phyloP scores from a whole-genome alignment of 1,140 invertebrate genomes.

The Ridgeia piscesae region DNA sequence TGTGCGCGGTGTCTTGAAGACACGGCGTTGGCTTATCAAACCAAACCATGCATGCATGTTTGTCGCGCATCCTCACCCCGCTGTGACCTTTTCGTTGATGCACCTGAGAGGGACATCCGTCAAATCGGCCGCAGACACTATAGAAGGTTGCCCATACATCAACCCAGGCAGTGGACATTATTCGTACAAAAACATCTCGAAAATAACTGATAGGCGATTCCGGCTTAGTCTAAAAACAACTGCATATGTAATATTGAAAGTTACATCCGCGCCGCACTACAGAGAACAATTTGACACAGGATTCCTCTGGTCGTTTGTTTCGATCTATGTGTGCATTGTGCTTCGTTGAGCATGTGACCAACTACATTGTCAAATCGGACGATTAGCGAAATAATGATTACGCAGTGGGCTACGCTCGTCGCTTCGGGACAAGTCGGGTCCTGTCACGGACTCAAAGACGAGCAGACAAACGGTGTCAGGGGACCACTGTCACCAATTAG shows the following conservation, averaged over 20 bases:
- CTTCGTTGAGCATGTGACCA: not conserved
- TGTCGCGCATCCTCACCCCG: not conserved
- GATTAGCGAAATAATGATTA: not conserved
- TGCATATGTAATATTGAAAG: not conserved
- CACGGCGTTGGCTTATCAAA: not conserved
- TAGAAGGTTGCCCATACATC: not conserved
- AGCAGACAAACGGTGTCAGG: not conserved
- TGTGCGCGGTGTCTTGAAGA: not conserved
- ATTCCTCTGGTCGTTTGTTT: not conserved
- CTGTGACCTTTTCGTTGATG: not conserved
- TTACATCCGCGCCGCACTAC: not conserved
- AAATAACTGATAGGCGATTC: not conserved
- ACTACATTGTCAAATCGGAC: not conserved
- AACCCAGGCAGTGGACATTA: not conserved
- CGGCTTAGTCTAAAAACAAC: not conserved
- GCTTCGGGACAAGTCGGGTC: no score
- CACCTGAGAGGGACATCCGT: not conserved
- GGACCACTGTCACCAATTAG: not conserved
- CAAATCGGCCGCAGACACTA: not conserved
- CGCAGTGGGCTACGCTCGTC: no score
- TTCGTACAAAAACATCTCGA: not conserved
- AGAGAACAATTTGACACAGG: not conserved
- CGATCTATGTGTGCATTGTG: not conserved
- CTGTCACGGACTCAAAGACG: no score
- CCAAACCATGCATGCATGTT: not conserved